Base-by-base conservation (phyloP, 2,113 vertebrate species). In the Phylloscopus trochilus region DNA sequence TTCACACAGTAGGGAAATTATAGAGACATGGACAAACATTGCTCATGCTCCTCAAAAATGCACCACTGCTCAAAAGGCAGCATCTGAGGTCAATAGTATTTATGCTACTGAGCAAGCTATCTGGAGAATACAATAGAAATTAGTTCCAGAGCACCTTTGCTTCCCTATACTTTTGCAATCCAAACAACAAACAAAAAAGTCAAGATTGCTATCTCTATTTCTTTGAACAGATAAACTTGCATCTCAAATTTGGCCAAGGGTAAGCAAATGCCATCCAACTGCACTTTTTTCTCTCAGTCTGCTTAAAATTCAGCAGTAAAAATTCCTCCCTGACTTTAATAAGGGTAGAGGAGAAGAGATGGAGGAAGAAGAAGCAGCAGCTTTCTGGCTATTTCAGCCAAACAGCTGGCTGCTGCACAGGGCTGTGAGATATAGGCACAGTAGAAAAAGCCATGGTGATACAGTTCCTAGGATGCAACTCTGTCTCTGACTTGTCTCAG, bases 111-210 rank as follows among this genome's bases (percentile, higher is more conserved):
- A 92, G 76, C 63, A 92, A 93, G 56, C 44, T 72, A 35, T 92
- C 80, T 95, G 56, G 56, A 88, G 88, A 96, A 89, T 23, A 95
- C 90, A 95, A 90, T 64, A 92, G 75, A 91, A 95, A 90, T 92
- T 83, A 94, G 72, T 93, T 96, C 35, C 68, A 95, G 90, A 78
- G 52, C 83, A 94, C 95, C 85, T 96, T 95, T 88, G 39, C 47
- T 95, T 96, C 85, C 85, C 89, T 64, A 63, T 81, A 22, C 31
- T 92, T 90, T 62, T 72, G 60, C 83, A 94, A 92, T 74, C 58
- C 47, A 83, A 95, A 90, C 60, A 97, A 70, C 52, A 95, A 95
- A 82, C 37, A 92, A 87, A 87, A 53, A 83, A 86, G 41, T 69
- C 46, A 60, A 89, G 83, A 94, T 96, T 72, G n/a, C n/a, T 92